Base-by-base conservation (phyloP, 2,888 invertebrate species). In the Morpho deidamia region DNA sequence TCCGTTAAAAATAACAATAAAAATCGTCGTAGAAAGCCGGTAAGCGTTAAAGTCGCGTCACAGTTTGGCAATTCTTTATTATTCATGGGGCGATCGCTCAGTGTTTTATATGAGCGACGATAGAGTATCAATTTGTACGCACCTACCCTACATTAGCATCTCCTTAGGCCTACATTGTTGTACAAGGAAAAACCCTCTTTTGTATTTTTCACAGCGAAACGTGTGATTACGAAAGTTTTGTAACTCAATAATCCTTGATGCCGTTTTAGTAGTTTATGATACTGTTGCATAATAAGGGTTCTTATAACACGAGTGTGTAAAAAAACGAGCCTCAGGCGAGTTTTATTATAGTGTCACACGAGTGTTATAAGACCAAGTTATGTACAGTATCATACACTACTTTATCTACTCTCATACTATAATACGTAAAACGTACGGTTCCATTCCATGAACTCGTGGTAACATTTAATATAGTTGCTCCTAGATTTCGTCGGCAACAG, bases 41-140 rank as follows among this genome's bases (percentile, higher is more conserved):
- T 53, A 60, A 60, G 51, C 56, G 60, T 53, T 65, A 67, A 74
- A 57, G 70, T 67, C 71, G 71, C 73, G 70, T 72, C 78, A 78
- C 69, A 77, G 68, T 76, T 78, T 69, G 72, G 76, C 82, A 81
- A 83, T 88, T 87, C 81, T 88, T 89, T 89, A 88, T 89, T 89
- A 89, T 89, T 88, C 89, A 89, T 89, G 79, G 81, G 74, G 81
- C 83, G 86, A 81, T 83, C 76, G 77, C 76, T 80, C 77, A 76
- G 89, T 89, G 88, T 89, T 89, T 89, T 89, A 89, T 89, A 89
- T 88, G 89, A 86, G 87, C 83, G 82, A 88, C 89, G 86, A 89
- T 89, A 86, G 88, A 87, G 84, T 89, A 89, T 89, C 89, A 89
- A 89, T 89, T 89, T 88, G 88, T 85, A 78, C 75, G 73, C 75